These are phyloP conservation scores for Crotophaga sulcirostris DNA, from an alignment of 2,113 vertebrate genomes.

Conservation along the genomic window DNA sequence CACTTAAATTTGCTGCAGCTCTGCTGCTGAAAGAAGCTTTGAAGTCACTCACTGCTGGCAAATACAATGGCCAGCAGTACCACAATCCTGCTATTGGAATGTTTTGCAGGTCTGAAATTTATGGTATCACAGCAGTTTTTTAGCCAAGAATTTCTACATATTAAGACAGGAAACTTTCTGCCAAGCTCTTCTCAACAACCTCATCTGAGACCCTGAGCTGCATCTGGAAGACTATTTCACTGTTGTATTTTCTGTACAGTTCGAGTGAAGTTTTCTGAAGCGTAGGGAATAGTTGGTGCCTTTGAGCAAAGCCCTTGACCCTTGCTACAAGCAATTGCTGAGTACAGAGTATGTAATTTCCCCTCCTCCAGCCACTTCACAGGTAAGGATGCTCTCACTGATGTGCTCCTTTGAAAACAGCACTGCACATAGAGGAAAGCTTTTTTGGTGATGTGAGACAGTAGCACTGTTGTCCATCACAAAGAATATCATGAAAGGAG, in stretches of 20 bases:
- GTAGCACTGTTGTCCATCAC: background rate
- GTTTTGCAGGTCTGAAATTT: background rate
- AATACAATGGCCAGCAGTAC: background rate
- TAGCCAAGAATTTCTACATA: background rate
- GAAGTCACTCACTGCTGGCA: background rate
- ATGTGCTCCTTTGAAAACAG: background rate
- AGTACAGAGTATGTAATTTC: background rate
- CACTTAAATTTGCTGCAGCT: background rate
- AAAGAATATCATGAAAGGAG: background rate
- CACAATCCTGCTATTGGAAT: background rate
- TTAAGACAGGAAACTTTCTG: background rate
- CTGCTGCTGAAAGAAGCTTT: background rate
- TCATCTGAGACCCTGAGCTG: background rate
- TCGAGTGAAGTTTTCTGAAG: background rate
- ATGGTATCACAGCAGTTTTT: accelerated
- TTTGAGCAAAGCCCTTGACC: background rate
- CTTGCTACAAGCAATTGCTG: background rate
- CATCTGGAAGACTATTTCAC: background rate
- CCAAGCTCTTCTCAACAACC: background rate
- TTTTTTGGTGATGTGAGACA: background rate
- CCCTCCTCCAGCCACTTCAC: background rate
- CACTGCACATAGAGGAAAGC: background rate
- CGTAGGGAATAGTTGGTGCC: background rate
- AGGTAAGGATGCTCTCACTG: background rate
- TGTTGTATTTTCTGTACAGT: background rate